phyloP scores from a whole-genome alignment of 64 coral and sea anemone genomes.

The Catalaphyllia jardinei region DNA sequence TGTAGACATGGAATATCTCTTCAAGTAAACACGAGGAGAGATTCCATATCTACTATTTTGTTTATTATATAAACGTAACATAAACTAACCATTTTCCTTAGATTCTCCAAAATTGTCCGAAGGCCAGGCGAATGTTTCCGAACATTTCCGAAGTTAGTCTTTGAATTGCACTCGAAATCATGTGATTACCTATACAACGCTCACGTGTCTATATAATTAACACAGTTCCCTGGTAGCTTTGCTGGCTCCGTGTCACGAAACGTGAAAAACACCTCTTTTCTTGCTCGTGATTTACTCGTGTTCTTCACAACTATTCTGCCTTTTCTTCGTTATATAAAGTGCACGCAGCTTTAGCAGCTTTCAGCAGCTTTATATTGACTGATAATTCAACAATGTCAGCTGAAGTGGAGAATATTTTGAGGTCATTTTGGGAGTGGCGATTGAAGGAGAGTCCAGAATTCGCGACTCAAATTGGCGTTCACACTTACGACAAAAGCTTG shows the following conservation, averaged over 20 bases:
- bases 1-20: too few relatives aligned
- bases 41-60: too few relatives aligned
- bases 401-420: conserved; percentile 83
- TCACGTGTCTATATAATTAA: too few relatives aligned
- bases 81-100: too few relatives aligned
- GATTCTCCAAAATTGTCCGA: too few relatives aligned
- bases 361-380: conserved; percentile 1
- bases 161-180: too few relatives aligned
- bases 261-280: background rate
- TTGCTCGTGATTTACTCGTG: background rate
- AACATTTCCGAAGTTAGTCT: too few relatives aligned
- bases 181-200: too few relatives aligned
- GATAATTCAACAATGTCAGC: conserved; percentile 41
- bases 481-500: conserved; percentile 60
- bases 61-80: too few relatives aligned
- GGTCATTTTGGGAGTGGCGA: conserved; percentile 90
- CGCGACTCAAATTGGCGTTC: conserved; percentile 74
- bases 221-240: background rate
- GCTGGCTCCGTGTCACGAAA: conserved; percentile 35
- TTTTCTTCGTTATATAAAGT: background rate
- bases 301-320: background rate
- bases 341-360: background rate
- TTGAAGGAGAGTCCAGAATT: conserved; percentile 82
- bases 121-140: too few relatives aligned
- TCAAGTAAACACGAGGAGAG: too few relatives aligned